Percentiles rank a stretch among this genome's conserved stretches.
phyloP scores from a whole-genome alignment of 53 echinoderm and acorn worm genomes.

The Antedon mediterranea region DNA sequence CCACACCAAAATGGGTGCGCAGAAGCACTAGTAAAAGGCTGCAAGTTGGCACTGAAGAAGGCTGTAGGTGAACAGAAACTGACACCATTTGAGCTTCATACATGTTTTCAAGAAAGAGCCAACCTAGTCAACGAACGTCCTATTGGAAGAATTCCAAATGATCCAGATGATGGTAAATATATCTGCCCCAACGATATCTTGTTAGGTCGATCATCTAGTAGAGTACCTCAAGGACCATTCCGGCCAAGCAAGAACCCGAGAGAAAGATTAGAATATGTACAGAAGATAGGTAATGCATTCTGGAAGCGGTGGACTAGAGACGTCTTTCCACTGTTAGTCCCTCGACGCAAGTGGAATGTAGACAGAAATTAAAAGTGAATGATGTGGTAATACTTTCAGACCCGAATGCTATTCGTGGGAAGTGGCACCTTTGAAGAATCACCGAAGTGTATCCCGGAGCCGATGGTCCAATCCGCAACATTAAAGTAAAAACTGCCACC shows the following conservation, averaged over 20 bases:
- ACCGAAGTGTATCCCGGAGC: conserved; percentile 35
- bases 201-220: conserved; percentile 25
- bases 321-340: conserved; percentile 36
- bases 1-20: conserved; percentile 15
- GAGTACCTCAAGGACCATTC: conserved; percentile 47
- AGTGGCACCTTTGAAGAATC: conserved; percentile 30
- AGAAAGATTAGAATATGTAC: conserved; percentile 7
- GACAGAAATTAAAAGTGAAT: conserved; percentile 37
- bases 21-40: conserved; percentile 12
- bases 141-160: conserved; percentile 21
- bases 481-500: conserved; percentile 28
- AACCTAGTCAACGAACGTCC: conserved; percentile 18
- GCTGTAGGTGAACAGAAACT: conserved; percentile 7
- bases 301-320: conserved; percentile 20
- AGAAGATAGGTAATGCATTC: conserved; percentile 6
- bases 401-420: conserved; percentile 22
- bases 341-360: conserved; percentile 39
- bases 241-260: conserved; percentile 25
- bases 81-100: conserved; percentile 19
- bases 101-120: conserved; percentile 10
- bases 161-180: conserved; percentile 37
- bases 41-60: conserved; percentile 15
- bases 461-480: conserved; percentile 23
- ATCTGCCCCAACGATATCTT: conserved; percentile 25
- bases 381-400: conserved; percentile 33